These are phyloP conservation scores for Tromatobia lineatoria DNA, from an alignment of 2,888 invertebrate genomes.

Conservation along the genomic window DNA sequence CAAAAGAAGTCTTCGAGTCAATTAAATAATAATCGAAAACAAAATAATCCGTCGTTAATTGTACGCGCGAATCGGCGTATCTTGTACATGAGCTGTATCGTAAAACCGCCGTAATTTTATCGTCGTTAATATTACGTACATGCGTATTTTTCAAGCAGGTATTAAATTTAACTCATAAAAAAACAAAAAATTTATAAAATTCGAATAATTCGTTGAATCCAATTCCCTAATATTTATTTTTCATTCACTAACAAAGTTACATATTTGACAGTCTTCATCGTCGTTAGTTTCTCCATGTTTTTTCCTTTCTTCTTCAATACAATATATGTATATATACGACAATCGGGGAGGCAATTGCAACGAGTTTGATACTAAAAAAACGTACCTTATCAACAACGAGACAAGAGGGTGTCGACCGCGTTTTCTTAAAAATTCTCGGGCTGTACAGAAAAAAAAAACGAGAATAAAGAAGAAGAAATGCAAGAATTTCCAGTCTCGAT, in stretches of 20 bases:
- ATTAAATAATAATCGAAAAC: slow-evolving; percentile 42
- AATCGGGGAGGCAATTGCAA: slow-evolving; percentile 22
- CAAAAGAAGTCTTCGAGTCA: slow-evolving; percentile 46
- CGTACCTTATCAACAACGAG: background rate
- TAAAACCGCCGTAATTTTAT: slow-evolving; percentile 36
- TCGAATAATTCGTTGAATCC: slow-evolving; percentile 22
- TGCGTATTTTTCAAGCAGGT: slow-evolving; percentile 57
- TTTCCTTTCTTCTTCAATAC: slow-evolving; percentile 2
- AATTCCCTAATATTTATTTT: slow-evolving; percentile 62
- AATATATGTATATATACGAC: slow-evolving; percentile 4
- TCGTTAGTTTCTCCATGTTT: slow-evolving; percentile 30
- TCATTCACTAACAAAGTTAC: slow-evolving; percentile 61
- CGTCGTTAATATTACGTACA: slow-evolving; percentile 37
- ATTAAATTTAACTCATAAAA: slow-evolving; percentile 37
- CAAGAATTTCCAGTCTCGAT: slow-evolving; percentile 52
- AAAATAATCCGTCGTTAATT: slow-evolving; percentile 56
- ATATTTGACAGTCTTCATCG: slow-evolving; percentile 50
- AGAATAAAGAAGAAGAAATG: slow-evolving; percentile 41
- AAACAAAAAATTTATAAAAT: slow-evolving; percentile 17
- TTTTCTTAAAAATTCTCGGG: slow-evolving; percentile 6
- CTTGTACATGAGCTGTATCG: slow-evolving; percentile 32
- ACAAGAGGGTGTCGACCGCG: slow-evolving; percentile 20
- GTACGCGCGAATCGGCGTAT: slow-evolving; percentile 22
- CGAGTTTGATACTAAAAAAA: slow-evolving; percentile 24
- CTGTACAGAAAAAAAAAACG: slow-evolving; percentile 27